A percentile compares a stretch with the other conserved stretches of the same genome.
Evolutionary conservation across 2,797 vertebrate genomes (phyloP).

Genomic region (Centropyge bicolor): DNA sequence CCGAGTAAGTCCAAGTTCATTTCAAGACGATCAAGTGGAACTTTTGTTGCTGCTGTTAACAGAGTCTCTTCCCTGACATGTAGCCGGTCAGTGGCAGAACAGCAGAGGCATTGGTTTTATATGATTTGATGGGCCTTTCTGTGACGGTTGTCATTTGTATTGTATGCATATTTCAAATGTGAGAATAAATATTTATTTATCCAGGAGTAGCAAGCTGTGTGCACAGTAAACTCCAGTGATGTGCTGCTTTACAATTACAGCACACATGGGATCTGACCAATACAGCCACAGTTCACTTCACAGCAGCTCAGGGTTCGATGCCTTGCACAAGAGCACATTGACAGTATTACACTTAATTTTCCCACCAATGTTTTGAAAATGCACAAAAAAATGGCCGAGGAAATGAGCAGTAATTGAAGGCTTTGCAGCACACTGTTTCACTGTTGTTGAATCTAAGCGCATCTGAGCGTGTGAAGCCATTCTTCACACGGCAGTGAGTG

Average conservation of each 20-base stretch:
- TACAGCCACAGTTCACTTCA: slow-evolving; percentile 4
- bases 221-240: not conserved
- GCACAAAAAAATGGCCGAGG: not conserved
- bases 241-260: slow-evolving; percentile 8
- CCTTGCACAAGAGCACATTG: slow-evolving; percentile 10
- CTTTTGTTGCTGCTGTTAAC: slow-evolving; percentile 2
- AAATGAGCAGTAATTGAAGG: slow-evolving; percentile 26
- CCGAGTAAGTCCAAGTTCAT: not conserved
- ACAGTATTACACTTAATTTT: not conserved
- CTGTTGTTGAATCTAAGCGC: slow-evolving; percentile 53
- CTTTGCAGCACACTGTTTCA: slow-evolving; percentile 35
- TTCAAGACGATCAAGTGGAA: not conserved
- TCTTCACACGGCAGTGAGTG: slow-evolving; percentile 59
- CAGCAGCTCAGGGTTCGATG: slow-evolving; percentile 5
- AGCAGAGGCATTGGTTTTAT: not conserved
- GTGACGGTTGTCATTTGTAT: slow-evolving; percentile 18
- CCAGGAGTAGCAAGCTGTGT: not conserved
- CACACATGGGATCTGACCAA: not conserved
- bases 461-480: slow-evolving; percentile 57
- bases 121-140: slow-evolving; percentile 27
- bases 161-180: slow-evolving; percentile 7
- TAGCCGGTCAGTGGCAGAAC: slow-evolving; percentile 6
- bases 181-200: slow-evolving; percentile 3
- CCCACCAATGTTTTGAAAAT: slow-evolving; percentile 18
- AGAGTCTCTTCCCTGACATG: slow-evolving; percentile 5